Evolutionary conservation across 2,888 invertebrate genomes (phyloP), one percentile per base, ranked within the genome.

Genomic region (Marronus borbonicus): DNA sequence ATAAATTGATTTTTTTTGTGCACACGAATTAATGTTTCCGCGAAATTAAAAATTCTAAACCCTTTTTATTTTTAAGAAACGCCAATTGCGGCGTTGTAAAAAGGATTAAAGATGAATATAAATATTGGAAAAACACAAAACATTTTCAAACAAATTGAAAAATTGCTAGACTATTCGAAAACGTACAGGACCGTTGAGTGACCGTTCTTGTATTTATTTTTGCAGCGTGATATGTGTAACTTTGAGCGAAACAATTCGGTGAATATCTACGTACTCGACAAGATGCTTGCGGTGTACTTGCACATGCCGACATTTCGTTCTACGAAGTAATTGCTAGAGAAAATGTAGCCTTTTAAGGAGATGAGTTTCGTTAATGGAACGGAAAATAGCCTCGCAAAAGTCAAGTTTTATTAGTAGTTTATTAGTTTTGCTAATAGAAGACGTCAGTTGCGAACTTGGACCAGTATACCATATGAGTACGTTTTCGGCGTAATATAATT

Each of bases 281-380:
- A 17, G 36, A 17, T 17, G 4, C 14, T 49, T 49, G 49, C 24
- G 66, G 2, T 68, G 14, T 20, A 20, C 10, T 39, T 12, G 39
- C 60, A 60, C 24, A 17, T 58, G 58, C 72, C 58, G 44, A 39
- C 36, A 39, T 39, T 58, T 36, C 31, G 58, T 60, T 44, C 10
- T 44, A 12, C 24, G 20, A 7, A 49, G 60, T 49, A 60, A 74
- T 60, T 74, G 72, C 60, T 14, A 12, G 7, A 44, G 72, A 74
- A 74, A 58, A 62, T 74, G 58, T 60, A 24, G 72, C 49, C 72
- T 74, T 74, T 62, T 60, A 62, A 74, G 72, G 24, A 74, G 58
- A 74, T 60, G 72, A 74, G 60, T 74, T 72, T 44, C 20, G 60
- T 60, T 74, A 74, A 74, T 74, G 72, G 60, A 74, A 74, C 72